A percentile compares a stretch with the other conserved stretches of the same genome.
phyloP scores from a whole-genome alignment of 2,113 vertebrate species.

The Cynopterus brachyotis region DNA sequence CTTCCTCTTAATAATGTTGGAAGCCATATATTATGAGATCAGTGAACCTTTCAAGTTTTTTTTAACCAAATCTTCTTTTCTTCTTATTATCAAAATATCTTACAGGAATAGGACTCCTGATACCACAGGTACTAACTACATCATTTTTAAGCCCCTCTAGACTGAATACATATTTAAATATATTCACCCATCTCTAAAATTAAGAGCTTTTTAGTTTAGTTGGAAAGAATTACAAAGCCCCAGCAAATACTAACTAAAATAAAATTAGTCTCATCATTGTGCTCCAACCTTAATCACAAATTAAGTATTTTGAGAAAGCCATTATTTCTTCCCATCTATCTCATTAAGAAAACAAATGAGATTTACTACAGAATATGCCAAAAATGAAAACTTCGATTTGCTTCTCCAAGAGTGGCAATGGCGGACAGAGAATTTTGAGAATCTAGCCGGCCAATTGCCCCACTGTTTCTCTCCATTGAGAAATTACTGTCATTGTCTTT shows the following conservation, averaged over 20 bases:
- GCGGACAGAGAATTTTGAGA: not conserved
- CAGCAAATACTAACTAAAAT: not conserved
- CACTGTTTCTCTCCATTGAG: not conserved
- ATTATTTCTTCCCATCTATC: conserved; percentile 39
- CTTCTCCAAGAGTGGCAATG: not conserved
- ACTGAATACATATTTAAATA: not conserved
- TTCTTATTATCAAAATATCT: not conserved
- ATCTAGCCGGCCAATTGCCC: not conserved
- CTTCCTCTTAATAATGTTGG: not conserved
- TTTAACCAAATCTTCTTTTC: not conserved
- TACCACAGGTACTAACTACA: not conserved
- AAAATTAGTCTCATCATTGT: not conserved
- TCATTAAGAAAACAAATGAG: conserved; percentile 53
- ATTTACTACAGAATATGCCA: conserved; percentile 36
- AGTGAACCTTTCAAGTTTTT: not conserved
- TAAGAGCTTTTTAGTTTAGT: not conserved
- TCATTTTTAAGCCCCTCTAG: not conserved
- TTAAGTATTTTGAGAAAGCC: not conserved
- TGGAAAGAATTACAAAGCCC: not conserved
- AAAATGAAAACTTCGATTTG: conserved; percentile 45
- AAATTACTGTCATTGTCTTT: not conserved
- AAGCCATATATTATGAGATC: not conserved
- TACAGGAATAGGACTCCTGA: not conserved
- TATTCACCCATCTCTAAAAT: not conserved
- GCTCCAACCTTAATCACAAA: conserved; percentile 28